Evolutionary conservation across 2,113 vertebrate genomes (phyloP).

Genomic region (Eolophus roseicapilla): DNA sequence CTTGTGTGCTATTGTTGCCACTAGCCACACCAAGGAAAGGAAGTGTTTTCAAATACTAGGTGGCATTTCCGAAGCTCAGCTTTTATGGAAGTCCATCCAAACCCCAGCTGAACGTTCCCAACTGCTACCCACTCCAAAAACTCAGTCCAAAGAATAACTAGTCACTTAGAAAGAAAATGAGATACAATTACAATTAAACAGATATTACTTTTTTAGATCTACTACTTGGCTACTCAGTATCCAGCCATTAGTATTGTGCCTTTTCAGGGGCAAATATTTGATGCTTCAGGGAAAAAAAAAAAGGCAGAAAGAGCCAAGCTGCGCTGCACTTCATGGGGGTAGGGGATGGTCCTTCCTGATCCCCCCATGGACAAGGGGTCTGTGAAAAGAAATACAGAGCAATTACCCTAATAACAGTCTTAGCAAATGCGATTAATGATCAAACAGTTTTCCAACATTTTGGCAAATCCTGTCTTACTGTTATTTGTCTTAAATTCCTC

Average conservation of each 20-base stretch:
- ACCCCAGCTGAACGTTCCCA: neutral
- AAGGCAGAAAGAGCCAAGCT: neutral
- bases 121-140: neutral
- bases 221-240: neutral
- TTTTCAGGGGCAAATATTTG: neutral
- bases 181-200: neutral
- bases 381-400: neutral
- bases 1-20: accelerated
- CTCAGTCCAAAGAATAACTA: neutral
- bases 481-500: constrained; percentile 24
- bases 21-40: neutral
- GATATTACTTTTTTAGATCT: neutral
- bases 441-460: neutral
- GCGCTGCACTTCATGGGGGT: neutral
- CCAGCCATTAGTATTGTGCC: neutral
- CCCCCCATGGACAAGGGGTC: neutral
- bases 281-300: accelerated
- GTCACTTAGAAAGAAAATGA: neutral
- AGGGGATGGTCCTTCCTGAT: neutral
- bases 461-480: neutral
- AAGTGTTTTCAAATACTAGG: neutral
- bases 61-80: neutral
- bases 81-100: neutral
- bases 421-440: constrained; percentile 26
- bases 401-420: constrained; percentile 29